Evolutionary conservation across 2,888 invertebrate species (phyloP), one percentile per base, ranked within the genome.

Genomic region (Antitype chi): DNA sequence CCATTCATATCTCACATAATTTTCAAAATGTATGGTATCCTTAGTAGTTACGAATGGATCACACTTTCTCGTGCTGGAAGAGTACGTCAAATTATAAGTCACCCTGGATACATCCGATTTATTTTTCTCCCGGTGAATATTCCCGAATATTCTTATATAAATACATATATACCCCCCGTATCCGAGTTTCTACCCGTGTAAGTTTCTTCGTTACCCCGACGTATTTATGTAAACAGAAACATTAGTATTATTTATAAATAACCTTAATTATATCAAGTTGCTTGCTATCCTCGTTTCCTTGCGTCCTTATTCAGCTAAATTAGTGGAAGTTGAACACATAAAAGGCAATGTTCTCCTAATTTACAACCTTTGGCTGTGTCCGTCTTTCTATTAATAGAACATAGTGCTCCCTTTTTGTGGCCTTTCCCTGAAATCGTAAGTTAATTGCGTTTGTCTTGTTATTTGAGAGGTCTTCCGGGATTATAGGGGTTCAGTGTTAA

Each of bases 361-460:
- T 82, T 59, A 68, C 20, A 49, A 55, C 62, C 20, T 52, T 75
- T 43, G 8, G 9, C 0, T n/a, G 23, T 53, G 23, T 59, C 53
- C 25, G 32, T 71, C 53, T 38, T 62, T 77, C 32, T 80, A 66
- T 74, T 74, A 63, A 63, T 63, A 66, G 53, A 74, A 74, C 67
- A 73, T 69, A 70, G 75, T 49, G 62, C 53, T 76, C 23, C 67
- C 60, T 49, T 70, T 79, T 81, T 73, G 62, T 64, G 2, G 70
- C 43, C 3, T 63, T 77, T 59, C 53, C 15, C 68, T 62, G n/a
- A 76, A 79, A 84, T 49, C 67, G 59, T 60, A 71, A 75, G 43
- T 72, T 74, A 64, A 83, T 84, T 84, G 47, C 62, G 38, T 76
- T 75, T 32, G 60, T 49, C 60, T 76, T 68, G 67, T 73, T 73